Evolutionary conservation across 2,797 vertebrate genomes (phyloP).

Genomic region (Acipenser oxyrinchus): DNA sequence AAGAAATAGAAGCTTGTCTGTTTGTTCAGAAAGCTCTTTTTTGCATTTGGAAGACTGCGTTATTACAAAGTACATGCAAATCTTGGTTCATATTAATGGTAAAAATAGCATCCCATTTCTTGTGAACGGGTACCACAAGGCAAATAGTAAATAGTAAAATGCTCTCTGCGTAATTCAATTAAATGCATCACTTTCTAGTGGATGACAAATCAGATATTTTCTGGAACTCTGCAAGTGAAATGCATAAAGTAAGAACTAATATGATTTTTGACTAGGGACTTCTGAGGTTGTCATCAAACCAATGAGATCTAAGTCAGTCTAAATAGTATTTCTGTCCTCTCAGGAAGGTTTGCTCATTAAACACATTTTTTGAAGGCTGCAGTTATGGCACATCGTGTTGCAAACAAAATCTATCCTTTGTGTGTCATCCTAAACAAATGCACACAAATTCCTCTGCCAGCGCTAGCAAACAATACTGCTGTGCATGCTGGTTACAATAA

Average conservation of each 20-base stretch:
- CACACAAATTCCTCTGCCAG: conserved; percentile 4
- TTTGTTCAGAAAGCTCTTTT: no score
- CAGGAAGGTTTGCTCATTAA: conserved; percentile 12
- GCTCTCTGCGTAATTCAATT: neutral
- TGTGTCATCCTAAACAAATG: conserved; percentile 20
- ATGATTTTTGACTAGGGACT: neutral
- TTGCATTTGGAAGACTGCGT: no score
- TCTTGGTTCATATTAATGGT: no score
- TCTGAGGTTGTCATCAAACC: neutral
- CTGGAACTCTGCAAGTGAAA: neutral
- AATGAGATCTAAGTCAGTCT: conserved; percentile 6
- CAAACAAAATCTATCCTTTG: conserved; percentile 2
- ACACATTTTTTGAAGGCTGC: conserved; percentile 11
- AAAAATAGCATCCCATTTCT: no score
- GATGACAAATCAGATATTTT: conserved; percentile 16
- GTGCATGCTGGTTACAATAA: conserved; percentile 20
- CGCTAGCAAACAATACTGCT: conserved; percentile 13
- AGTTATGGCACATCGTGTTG: conserved; percentile 8
- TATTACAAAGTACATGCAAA: no score
- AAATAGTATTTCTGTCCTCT: neutral
- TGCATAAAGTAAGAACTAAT: neutral
- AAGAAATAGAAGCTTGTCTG: no score
- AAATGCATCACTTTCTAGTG: conserved; percentile 31
- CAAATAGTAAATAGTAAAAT: no score
- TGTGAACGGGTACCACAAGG: no score